Evolutionary conservation across 2,888 invertebrate species (phyloP).

Genomic region (Clusia tigrina): DNA sequence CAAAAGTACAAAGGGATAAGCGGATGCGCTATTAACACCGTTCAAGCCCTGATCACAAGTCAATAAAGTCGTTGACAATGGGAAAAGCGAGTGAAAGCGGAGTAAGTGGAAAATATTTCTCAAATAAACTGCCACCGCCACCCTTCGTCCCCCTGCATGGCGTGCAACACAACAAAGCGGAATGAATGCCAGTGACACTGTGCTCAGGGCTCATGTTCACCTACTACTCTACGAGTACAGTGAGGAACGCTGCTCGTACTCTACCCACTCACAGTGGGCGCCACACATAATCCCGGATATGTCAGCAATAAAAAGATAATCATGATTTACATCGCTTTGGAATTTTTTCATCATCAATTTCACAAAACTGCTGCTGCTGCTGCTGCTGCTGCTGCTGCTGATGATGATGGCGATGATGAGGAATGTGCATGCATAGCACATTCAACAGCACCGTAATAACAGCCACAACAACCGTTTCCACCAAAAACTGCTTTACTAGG

Average conservation of each 20-base stretch:
- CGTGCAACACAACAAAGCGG: no score
- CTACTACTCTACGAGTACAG: no score
- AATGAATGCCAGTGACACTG: no score
- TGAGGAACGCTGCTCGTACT: neutral
- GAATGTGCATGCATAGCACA: neutral
- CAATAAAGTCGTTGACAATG: conserved; percentile 10
- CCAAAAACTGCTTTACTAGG: no score
- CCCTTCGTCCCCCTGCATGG: no score
- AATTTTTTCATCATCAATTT: conserved; percentile 41
- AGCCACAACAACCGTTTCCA: no score
- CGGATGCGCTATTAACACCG: conserved; percentile 15
- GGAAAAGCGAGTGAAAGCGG: neutral
- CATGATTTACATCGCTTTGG: conserved; percentile 58
- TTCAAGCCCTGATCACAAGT: conserved; percentile 24
- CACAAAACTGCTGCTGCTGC: neutral
- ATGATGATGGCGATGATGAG: no score
- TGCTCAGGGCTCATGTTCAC: no score
- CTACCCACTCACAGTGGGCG: neutral
- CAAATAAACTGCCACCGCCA: neutral
- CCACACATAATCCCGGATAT: conserved; percentile 40
- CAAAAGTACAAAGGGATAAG: neutral
- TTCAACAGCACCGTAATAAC: no score
- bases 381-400: no score
- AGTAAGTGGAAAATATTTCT: neutral
- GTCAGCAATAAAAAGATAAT: conserved; percentile 61